Base-by-base conservation (phyloP, 1,140 invertebrate genomes). In the Pemphigus obesinymphae region DNA sequence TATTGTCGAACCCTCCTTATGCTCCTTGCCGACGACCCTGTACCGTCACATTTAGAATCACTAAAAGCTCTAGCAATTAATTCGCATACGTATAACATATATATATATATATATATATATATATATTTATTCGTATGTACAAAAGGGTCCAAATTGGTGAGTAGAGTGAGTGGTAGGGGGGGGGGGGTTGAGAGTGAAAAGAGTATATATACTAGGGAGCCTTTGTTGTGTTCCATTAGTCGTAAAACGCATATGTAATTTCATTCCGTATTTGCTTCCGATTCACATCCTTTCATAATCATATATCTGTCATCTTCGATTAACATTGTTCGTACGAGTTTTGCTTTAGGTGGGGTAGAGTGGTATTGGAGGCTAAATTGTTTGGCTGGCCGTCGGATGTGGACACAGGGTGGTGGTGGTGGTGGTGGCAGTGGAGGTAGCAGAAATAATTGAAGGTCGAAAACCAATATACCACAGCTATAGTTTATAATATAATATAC, bases 211-310 rank as follows among this genome's bases (percentile, higher is more conserved):
- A 45, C 43, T 13, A 6, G 43, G 43, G 53, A 31, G 23, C 76
- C 76, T 80, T 80, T 80, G 76, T 80, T 61, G 76, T 61, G 76
- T 80, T 80, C 76, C 76, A 80, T 80, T 80, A 80, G 76, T 61
- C 76, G 76, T 61, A 63, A 63, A 63, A 63, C 55, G 76, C 76
- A 63, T 80, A 63, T 61, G 76, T 80, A 80, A 80, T 80, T 80
- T 80, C 76, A 80, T 80, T 80, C 76, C 76, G 76, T 61, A 63
- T 80, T 61, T 80, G 76, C 76, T 80, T 80, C 76, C 76, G 75
- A 78, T 78, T 78, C 75, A 55, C 75, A 78, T 78, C 75, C 75
- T 78, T 78, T 78, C 75, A 61, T 61, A 78, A 78, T 78, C 75
- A 61, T 61, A 78, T 78, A 78, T 78, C 53, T 78, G 76, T 80